phyloP scores from a whole-genome alignment of 2,888 invertebrate species.

The Lasius fuliginosus region DNA sequence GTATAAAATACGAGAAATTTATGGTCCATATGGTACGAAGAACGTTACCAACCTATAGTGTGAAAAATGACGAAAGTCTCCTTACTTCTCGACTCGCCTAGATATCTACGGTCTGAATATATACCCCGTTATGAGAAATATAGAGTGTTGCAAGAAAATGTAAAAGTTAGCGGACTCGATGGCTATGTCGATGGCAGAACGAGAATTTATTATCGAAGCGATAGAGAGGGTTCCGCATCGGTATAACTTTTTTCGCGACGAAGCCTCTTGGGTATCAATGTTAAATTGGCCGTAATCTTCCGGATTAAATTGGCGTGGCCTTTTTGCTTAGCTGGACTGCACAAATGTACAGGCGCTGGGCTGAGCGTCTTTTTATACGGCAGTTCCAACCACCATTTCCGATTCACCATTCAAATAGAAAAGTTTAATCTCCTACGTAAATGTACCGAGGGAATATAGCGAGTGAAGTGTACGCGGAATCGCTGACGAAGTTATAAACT shows the following conservation, averaged over 20 bases:
- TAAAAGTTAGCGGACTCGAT: conserved; percentile 25
- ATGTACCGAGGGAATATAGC: conserved; percentile 9
- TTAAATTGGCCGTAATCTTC: conserved; percentile 51
- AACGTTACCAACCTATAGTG: background rate
- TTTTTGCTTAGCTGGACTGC: conserved; percentile 43
- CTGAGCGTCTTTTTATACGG: conserved; percentile 34
- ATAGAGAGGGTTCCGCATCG: conserved; percentile 10
- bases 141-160: conserved; percentile 23
- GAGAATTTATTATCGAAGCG: conserved; percentile 37
- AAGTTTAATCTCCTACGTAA: conserved; percentile 52
- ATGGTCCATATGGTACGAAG: background rate
- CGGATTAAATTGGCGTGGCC: conserved; percentile 46
- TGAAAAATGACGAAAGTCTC: conserved; percentile 48
- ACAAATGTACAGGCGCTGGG: conserved; percentile 6
- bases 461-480: conserved; percentile 5
- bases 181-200: conserved; percentile 16
- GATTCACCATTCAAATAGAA: conserved; percentile 43
- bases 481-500: conserved; percentile 49
- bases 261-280: conserved; percentile 45
- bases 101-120: background rate
- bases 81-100: conserved; percentile 17
- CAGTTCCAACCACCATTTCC: background rate
- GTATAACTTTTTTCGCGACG: conserved; percentile 37
- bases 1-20: conserved; percentile 21
- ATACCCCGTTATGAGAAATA: conserved; percentile 23